Evolutionary conservation across 2,888 invertebrate species (phyloP).

Genomic region (Hipparchia sbordonii): DNA sequence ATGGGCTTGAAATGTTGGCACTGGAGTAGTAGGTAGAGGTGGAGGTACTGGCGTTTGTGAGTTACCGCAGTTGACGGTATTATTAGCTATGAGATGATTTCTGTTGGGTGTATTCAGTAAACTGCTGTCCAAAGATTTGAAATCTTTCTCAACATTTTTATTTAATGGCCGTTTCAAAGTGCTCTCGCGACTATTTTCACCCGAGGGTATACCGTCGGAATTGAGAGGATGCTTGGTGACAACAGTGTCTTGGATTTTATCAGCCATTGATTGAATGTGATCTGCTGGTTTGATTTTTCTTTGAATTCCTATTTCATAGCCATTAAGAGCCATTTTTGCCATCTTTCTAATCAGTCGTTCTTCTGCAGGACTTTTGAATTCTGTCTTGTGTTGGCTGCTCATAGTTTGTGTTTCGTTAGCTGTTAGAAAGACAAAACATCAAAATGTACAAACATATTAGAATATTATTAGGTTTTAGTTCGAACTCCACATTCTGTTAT

Average conservation of each 20-base stretch:
- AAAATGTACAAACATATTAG: conserved; percentile 50
- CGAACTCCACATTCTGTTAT: conserved; percentile 1
- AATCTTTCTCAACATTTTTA: conserved; percentile 61
- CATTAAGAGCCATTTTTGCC: conserved; percentile 80
- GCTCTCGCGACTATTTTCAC: conserved; percentile 63
- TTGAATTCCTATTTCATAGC: conserved; percentile 80
- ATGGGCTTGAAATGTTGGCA: conserved; percentile 64
- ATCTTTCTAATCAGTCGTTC: conserved; percentile 78
- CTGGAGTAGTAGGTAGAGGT: conserved; percentile 69
- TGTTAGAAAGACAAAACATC: conserved; percentile 73
- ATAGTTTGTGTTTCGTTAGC: conserved; percentile 66
- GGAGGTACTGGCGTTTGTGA: conserved; percentile 63
- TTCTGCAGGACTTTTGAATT: conserved; percentile 78
- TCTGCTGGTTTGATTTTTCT: conserved; percentile 80
- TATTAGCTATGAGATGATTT: conserved; percentile 14
- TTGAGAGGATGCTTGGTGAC: conserved; percentile 79
- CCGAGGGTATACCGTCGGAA: conserved; percentile 60
- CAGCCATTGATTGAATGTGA: conserved; percentile 79
- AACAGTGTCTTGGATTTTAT: conserved; percentile 79
- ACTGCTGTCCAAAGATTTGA: conserved; percentile 61
- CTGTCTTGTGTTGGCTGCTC: conserved; percentile 61
- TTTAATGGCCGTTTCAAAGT: conserved; percentile 58
- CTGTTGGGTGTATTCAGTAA: conserved; percentile 29
- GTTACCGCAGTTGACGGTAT: conserved; percentile 42
- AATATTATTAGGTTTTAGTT: conserved; percentile 20